Evolutionary conservation across 92 coral and sea anemone species (phyloP), one percentile per base, ranked within the genome.

Genomic region (Palythoa caribaeorum): DNA sequence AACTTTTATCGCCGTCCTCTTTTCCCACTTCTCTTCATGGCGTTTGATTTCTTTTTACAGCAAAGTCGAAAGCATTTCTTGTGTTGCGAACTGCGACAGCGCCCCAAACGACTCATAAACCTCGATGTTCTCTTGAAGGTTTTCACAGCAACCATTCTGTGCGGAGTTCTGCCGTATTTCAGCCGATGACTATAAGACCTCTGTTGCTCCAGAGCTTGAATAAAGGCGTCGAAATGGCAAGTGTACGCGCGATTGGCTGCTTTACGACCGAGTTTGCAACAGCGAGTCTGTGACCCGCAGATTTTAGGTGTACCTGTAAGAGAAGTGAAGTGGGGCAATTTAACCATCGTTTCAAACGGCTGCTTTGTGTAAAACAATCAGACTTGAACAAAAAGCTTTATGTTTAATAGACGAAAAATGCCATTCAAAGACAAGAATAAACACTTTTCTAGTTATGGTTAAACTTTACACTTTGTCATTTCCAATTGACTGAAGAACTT

Each of bases 21-120:
- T 5, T 81, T 81, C 53, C 55, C 57, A 12, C 16, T 65, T 51
- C 48, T 81, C 47, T 50, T 66, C 59, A 81, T 81, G 20, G 66
- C 60, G 60, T 48, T 81, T 14, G 75, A 68, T 81, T 69, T 81
- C 20, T 66, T 66, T 66, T 81, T 62, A 44, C 86, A 81, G 44
- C 86, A 81, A 69, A 68, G 76, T 37, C 66, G 86, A 66, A 81
- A 81, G 37, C 86, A 81, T 40, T 53, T 81, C 60, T 81, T 81
- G 75, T 81, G 13, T 63, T 71, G 39, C 5, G 86, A 13, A 28
- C 59, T 47, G 86, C 71, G 76, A 63, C 86, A 81, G 76, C 76
- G 86, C 60, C 86, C 86, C 44, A 81, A 51, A 7, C 86, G 76
- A 13, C 47, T 65, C 44, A 81, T 69, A 10, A 81, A 21, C 73